Base-by-base conservation (phyloP, 2,113 vertebrate species). In the Centrocercus urophasianus region DNA sequence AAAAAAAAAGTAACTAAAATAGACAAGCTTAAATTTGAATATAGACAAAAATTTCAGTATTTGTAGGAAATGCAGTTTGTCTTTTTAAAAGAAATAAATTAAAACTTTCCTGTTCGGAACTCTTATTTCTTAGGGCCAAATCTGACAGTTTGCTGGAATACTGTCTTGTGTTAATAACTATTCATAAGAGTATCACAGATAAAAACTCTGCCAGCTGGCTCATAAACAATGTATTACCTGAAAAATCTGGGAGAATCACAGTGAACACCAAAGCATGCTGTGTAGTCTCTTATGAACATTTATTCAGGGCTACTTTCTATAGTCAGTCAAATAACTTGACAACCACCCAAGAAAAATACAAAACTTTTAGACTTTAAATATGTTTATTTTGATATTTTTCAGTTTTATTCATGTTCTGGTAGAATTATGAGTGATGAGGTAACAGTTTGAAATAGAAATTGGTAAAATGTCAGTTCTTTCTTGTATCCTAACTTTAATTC, bases 191-290 rank as follows among this genome's bases (percentile, higher is more conserved):
- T 0, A 12, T 20, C 25, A 6, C 32, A 70, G 9, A 8, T 48
- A 43, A 9, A 21, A 45, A 3, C 7, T 89, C 0, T 22, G 19
- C 30, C 0, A 0, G 63, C n/a, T 93, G 61, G 11, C n/a, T 83
- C 15, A 27, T 21, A 54, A 32, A 48, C 27, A 36, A 2, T 19
- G 30, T 78, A 21, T 25, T 90, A 89, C 24, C 32, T 67, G 42
- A 64, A 80, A 21, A 42, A 77, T 22, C 17, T 70, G 32, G 32
- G 43, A 56, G 21, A 79, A 52, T 64, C 43, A 56, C 19, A 16
- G 3, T 43, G 32, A 82, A 16, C 30, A 50, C 28, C 70, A 75
- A 64, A 75, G 14, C 16, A 40, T 64, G 38, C 32, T 76, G 4
- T 77, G 5, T 30, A 47, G 8, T 7, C 74, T 72, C 32, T 30